Evolutionary conservation across 2,888 invertebrate species (phyloP), one percentile per base, ranked within the genome.

Genomic region (Darwinula stevensoni): DNA sequence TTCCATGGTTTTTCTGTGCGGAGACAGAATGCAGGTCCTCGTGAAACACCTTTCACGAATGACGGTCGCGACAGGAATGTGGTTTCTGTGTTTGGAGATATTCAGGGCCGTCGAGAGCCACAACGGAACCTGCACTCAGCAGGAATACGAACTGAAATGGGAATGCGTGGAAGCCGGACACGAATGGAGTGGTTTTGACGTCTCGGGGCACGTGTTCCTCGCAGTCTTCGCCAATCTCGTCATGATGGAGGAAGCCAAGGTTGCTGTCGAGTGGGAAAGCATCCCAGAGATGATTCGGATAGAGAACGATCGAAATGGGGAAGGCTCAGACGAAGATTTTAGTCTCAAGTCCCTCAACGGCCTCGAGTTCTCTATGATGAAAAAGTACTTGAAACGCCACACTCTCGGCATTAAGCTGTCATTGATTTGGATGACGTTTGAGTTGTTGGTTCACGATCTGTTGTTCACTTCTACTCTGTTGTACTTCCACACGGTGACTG

Each of bases 401-500:
- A n/a, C n/a, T n/a, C n/a, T n/a, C n/a, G n/a, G n/a, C n/a, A n/a
- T n/a, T n/a, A n/a, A n/a, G n/a, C n/a, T n/a, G n/a, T n/a, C n/a
- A n/a, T 67, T 86, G 41, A 63, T 84, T 42, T 57, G 60, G 1
- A 69, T 84, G 53, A 69, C 84, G 1, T 40, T 67, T 1, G 59
- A 86, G 34, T 71, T 71, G 44, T 43, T 86, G 16, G 49, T 86
- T n/a, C 88, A 86, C 84, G 86, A 97, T 53, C 61, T 84, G 3
- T 88, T 91, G 84, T 56, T 97, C 30, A 59, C 84, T 3, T 69
- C 72, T 22, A 91, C 94, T 2, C 70, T 82, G 50, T 48, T 94
- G 4, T 97, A 91, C 50, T 91, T 86, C 53, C 97, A 97, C 50
- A 72, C 74, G 31, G 75, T 91, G 72, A 65, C 82, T 16, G 88